phyloP scores from a whole-genome alignment of 2,113 vertebrate genomes.

The Poeciliopsis occidentalis region DNA sequence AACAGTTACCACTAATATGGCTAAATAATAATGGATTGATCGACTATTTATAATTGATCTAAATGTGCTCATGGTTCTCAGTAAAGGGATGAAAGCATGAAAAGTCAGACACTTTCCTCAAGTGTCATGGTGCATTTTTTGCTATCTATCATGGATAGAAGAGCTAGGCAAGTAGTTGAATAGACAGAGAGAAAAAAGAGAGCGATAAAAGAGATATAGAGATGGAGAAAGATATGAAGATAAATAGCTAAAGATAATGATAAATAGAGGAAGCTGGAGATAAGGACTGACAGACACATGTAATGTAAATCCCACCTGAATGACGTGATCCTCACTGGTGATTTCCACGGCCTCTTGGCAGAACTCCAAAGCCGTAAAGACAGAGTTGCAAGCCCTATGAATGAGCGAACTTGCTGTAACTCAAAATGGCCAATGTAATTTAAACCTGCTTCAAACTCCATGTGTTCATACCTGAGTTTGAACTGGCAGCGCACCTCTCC shows the following conservation, averaged over 20 bases:
- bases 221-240: too few relatives aligned
- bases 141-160: not conserved
- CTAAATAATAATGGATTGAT: not conserved
- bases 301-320: conserved; percentile 84
- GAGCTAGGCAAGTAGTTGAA: too few relatives aligned
- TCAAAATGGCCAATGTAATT: not conserved
- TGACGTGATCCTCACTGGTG: conserved; percentile 94
- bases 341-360: conserved; percentile 97
- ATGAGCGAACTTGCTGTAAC: conserved; percentile 29
- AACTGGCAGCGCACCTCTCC: conserved; percentile 94
- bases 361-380: conserved; percentile 92
- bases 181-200: too few relatives aligned
- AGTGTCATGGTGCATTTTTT: too few relatives aligned
- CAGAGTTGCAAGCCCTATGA: conserved; percentile 91
- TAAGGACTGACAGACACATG: not conserved
- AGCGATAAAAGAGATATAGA: too few relatives aligned
- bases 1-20: not conserved
- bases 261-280: too few relatives aligned
- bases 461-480: conserved; percentile 87
- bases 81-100: not conserved
- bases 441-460: not conserved
- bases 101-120: too few relatives aligned
- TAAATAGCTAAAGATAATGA: too few relatives aligned
- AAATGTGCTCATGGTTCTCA: not conserved
- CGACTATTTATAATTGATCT: not conserved